These are phyloP conservation scores for Hippasteria phrygiana DNA, from an alignment of 53 echinoderm and acorn worm genomes.

Conservation along the genomic window DNA sequence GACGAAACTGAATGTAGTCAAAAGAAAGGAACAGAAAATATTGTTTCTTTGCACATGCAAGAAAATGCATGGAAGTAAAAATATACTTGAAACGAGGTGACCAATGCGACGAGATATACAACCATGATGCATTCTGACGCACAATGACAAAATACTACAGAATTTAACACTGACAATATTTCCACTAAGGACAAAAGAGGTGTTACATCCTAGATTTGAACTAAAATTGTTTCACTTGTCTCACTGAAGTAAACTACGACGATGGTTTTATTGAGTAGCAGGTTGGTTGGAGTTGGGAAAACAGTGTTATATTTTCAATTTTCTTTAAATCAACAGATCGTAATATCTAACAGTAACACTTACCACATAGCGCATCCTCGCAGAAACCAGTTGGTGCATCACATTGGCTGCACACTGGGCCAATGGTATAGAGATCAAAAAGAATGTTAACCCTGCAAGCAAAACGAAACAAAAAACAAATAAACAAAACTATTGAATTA, in stretches of 20 bases:
- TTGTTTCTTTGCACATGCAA: background rate
- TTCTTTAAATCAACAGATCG: background rate
- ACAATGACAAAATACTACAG: no score
- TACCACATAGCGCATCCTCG: slow-evolving; percentile 69
- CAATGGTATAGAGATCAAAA: slow-evolving; percentile 37
- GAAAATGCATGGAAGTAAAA: no score
- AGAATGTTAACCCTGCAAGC: slow-evolving; percentile 10
- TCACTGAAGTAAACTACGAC: no score
- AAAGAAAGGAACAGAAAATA: background rate
- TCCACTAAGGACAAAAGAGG: no score
- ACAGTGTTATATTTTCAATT: background rate
- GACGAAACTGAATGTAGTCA: slow-evolving; percentile 48
- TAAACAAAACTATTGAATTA: background rate
- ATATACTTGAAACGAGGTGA: no score
- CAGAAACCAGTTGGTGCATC: slow-evolving; percentile 55
- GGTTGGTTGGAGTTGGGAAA: no score
- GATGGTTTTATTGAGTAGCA: no score
- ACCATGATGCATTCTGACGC: no score
- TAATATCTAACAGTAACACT: background rate
- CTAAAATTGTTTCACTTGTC: no score
- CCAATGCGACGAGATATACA: no score
- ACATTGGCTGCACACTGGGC: slow-evolving; percentile 59
- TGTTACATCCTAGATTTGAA: no score
- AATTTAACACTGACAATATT: no score
- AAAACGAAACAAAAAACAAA: background rate